phyloP scores from a whole-genome alignment of 2,797 vertebrate genomes.

The Liasis olivaceus region DNA sequence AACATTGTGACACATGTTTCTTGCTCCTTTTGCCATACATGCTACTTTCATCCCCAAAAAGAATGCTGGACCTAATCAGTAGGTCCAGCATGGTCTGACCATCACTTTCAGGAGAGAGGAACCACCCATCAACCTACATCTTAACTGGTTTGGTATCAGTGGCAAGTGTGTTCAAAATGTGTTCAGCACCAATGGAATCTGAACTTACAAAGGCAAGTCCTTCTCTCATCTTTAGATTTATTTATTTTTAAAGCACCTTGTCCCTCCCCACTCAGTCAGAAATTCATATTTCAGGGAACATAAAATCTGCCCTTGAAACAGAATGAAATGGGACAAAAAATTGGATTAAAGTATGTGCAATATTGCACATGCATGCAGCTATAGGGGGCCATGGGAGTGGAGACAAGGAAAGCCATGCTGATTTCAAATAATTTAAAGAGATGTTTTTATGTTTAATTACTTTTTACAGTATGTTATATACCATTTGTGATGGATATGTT shows the following conservation, averaged over 20 bases:
- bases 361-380: neutral
- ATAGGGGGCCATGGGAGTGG: neutral
- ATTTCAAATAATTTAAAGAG: neutral
- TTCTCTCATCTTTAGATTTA: neutral
- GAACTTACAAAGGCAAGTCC: neutral
- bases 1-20: neutral
- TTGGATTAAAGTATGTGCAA: neutral
- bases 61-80: neutral
- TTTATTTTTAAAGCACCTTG: neutral
- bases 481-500: neutral
- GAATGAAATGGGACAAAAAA: neutral
- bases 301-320: neutral
- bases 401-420: neutral
- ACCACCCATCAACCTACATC: neutral
- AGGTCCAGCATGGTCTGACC: neutral
- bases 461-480: neutral
- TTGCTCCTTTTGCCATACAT: neutral
- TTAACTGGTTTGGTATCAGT: neutral
- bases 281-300: neutral
- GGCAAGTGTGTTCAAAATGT: rapidly evolving
- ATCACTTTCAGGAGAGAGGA: neutral
- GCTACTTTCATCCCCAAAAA: neutral
- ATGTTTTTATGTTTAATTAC: neutral
- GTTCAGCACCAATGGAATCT: neutral
- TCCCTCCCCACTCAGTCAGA: neutral